phyloP scores from a whole-genome alignment of 2,113 vertebrate species.

The Corythornis cristatus region DNA sequence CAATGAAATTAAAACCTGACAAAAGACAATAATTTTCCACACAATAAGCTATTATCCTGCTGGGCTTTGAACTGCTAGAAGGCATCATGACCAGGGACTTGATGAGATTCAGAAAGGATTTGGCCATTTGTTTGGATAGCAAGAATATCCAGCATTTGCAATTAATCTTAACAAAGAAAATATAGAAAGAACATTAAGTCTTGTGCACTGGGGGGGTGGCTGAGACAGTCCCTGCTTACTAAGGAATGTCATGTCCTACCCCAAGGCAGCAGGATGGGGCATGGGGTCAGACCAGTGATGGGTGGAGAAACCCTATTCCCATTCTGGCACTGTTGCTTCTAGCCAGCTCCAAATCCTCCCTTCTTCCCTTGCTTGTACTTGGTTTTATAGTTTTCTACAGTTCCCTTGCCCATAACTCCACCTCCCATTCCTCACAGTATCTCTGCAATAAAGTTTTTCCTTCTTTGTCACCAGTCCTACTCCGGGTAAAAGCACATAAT shows the following conservation, averaged over 20 bases:
- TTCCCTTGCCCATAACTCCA: not conserved
- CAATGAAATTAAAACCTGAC: not conserved
- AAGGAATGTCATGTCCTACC: not conserved
- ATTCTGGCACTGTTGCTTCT: not conserved
- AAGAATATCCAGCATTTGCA: not conserved
- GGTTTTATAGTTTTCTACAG: not conserved
- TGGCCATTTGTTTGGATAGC: not conserved
- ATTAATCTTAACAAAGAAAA: not conserved
- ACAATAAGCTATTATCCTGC: not conserved
- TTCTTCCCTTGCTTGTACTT: not conserved
- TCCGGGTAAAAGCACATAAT: conserved; percentile 19
- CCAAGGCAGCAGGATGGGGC: not conserved
- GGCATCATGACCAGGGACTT: not conserved
- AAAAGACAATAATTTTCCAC: not conserved
- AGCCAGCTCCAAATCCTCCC: not conserved
- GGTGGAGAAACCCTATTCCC: rapidly evolving
- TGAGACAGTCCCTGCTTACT: not conserved
- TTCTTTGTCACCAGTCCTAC: conserved; percentile 8
- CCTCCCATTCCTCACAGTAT: not conserved
- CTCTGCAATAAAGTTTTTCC: conserved; percentile 27
- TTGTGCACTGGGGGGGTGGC: not conserved
- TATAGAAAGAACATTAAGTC: not conserved
- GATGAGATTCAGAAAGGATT: not conserved
- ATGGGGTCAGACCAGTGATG: not conserved
- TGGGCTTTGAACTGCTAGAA: not conserved